Evolutionary conservation across 2,113 vertebrate genomes (phyloP).

Genomic region (Sardina pilchardus): DNA sequence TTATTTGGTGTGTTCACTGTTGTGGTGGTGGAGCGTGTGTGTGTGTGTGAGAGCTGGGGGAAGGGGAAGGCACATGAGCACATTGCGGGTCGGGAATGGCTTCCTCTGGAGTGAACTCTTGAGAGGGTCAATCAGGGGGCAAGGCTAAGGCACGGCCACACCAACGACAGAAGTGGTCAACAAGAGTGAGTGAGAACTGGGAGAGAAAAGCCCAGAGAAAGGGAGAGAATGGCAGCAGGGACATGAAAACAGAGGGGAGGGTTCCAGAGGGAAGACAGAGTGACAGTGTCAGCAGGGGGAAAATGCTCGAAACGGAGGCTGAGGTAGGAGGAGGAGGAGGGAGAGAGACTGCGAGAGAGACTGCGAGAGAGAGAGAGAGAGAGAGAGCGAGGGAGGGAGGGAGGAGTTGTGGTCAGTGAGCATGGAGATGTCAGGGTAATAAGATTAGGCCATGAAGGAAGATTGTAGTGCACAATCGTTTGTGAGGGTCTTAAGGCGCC

Average conservation of each 20-base stretch:
- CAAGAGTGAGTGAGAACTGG: background rate
- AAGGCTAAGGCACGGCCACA: conserved; percentile 63
- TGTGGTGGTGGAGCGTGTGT: background rate
- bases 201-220: conserved; percentile 26
- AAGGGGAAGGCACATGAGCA: conserved; percentile 63
- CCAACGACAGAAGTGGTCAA: background rate
- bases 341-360: background rate
- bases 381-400: background rate
- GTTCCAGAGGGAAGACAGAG: background rate
- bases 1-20: conserved; percentile 12
- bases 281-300: background rate
- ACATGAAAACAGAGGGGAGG: conserved; percentile 2
- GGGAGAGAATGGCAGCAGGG: conserved; percentile 37
- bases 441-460: background rate
- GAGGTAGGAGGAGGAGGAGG: background rate
- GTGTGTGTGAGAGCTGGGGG: conserved; percentile 43
- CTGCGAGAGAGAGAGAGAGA: background rate
- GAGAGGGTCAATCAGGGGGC: conserved; percentile 63
- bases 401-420: background rate
- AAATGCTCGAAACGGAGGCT: conserved; percentile 1
- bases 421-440: background rate
- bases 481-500: background rate
- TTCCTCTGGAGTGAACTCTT: conserved; percentile 64
- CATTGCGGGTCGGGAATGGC: conserved; percentile 56
- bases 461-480: background rate